Base-by-base conservation (phyloP, 2,113 vertebrate species). In the Gymnarchus niloticus region DNA sequence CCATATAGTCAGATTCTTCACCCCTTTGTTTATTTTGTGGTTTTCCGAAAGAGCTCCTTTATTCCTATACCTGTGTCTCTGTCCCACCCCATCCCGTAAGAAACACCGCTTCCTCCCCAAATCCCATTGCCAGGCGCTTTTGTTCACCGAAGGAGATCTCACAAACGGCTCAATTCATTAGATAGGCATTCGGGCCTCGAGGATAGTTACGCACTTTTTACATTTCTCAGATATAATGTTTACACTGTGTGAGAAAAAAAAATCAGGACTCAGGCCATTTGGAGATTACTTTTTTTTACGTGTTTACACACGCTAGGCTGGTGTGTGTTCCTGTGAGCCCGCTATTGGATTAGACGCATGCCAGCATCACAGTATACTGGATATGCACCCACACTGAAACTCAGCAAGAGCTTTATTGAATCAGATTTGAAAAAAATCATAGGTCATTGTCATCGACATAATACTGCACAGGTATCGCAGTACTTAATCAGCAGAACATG, bases 101-200 rank as follows among this genome's bases (percentile, higher is more conserved):
- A 41, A 41, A 73, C 65, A 10, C 28, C 12, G 14, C 65, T 41
- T 73, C 65, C 41, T 17, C 37, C 12, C 41, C 65, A 19, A 21
- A 73, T 17, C 14, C 33, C 65, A 28, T 6, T 6, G 28, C 65
- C 65, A 73, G 12, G 65, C 41, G 65, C 65, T 73, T 41, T 37
- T 19, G 7, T 33, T 9, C 33, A 73, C 65, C 65, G 5, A 19
- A 28, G 41, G 14, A 28, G 41, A 6, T 17, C 33, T 41, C 65
- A 73, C 65, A 73, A 41, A 41, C 33, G 19, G 37, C 33, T 51
- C 69, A 23, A 33, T 85, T 85, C 48, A 56, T 85, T 78, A 80
- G 59, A 23, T 56, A 21, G 19, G 14, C 7, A 46, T 56, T 77
- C 49, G 57, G 84, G 56, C 76, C 73, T 37, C 23, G 56, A 80